Evolutionary conservation across 2,797 vertebrate species (phyloP).

Genomic region (Columba guinea): DNA sequence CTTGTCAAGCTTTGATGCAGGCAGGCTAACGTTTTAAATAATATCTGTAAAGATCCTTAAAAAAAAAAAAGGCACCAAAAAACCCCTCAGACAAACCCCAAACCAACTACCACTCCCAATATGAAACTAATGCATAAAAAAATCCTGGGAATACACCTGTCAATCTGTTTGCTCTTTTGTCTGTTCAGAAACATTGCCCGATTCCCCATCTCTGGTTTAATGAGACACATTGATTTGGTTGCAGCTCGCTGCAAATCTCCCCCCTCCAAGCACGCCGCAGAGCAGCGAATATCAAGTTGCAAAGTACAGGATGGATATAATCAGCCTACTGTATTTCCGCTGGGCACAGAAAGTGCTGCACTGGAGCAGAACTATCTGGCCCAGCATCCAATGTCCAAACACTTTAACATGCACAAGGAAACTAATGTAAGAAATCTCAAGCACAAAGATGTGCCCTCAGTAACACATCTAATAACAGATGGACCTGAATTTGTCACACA

Average conservation of each 20-base stretch:
- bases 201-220: neutral
- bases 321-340: neutral
- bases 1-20: neutral
- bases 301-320: neutral
- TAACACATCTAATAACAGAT: neutral
- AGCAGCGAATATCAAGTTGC: slow-evolving; percentile 11
- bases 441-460: neutral
- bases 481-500: neutral
- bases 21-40: neutral
- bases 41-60: neutral
- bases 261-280: neutral
- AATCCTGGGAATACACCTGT: neutral
- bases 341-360: neutral
- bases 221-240: neutral
- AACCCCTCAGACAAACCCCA: too few relatives aligned
- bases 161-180: neutral
- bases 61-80: neutral
- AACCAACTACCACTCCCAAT: neutral
- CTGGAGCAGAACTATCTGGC: neutral
- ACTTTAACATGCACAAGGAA: neutral
- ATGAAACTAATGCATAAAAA: neutral
- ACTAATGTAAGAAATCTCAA: neutral
- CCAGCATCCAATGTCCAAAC: neutral
- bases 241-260: neutral
- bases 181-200: neutral